Base-by-base conservation (phyloP, 2,113 vertebrate genomes). In the Canis aureus region DNA sequence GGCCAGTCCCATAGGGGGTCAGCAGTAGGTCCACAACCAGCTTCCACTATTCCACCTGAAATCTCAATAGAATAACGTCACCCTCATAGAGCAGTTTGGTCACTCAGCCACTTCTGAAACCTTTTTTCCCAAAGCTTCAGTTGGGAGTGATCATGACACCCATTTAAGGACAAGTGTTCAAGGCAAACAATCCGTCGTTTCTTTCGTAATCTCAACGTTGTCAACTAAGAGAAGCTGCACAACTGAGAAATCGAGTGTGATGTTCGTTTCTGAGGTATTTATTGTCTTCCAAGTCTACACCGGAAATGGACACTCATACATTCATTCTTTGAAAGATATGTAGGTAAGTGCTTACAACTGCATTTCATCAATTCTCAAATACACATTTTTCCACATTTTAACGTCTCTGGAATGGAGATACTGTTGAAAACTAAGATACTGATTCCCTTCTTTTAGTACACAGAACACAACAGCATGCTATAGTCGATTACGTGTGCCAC, bases 301-400 rank as follows among this genome's bases (percentile, higher is more conserved):
- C 73, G 8, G 69, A 74, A 57, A 62, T 9, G 17, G 49, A 35
- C 12, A 82, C 66, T 53, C 19, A 35, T 67, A 80, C 32, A 64
- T 29, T 60, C 88, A n/a, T 74, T 91, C 89, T 78, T 79, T 55
- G 16, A 90, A 43, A 81, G 74, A 91, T 84, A 51, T 27, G 81
- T 27, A 92, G 17, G 17, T 32, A 89, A 82, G 66, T 80, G 88
- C 43, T 83, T 93, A 53, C 11, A 32, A 57, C 11, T 53, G 38
- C 11, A 69, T 62, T 78, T 93, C 16, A 78, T 19, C 25, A 38
- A 89, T 89, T 60, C 73, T 95, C 71, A 87, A 96, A 79, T 62
- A 55, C 2, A 67, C 5, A 51, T 27, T 64, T 93, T 85, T 81
- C 35, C 55, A 89, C 17, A 95, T 80, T 59, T 87, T 84, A 76